These are phyloP conservation scores for Hypsibius dujardini DNA, from an alignment of 1,140 invertebrate species.

Conservation along the genomic window DNA sequence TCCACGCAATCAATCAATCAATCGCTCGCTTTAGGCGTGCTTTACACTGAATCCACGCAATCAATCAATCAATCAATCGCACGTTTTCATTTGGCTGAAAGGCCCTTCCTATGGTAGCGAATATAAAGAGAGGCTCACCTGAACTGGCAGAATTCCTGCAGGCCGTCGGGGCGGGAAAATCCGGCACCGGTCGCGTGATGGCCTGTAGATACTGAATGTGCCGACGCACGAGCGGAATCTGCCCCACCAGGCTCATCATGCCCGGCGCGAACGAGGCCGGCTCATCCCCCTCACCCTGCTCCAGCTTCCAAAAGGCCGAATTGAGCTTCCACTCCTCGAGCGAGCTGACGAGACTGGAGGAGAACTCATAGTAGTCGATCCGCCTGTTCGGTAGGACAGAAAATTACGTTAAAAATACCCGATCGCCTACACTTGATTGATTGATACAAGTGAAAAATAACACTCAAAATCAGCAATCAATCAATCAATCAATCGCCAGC, in stretches of 20 bases:
- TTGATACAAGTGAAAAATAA: too few species aligned
- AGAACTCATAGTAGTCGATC: slow-evolving; percentile 15
- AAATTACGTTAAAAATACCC: too few species aligned
- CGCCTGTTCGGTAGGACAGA: neutral
- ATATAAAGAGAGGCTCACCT: neutral
- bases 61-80: too few species aligned
- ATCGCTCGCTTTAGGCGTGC: too few species aligned
- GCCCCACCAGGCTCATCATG: slow-evolving; percentile 8
- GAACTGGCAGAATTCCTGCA: neutral
- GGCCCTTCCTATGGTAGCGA: too few species aligned
- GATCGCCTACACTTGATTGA: too few species aligned
- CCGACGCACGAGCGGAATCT: neutral
- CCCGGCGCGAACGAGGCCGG: slow-evolving; percentile 10
- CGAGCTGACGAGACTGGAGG: neutral
- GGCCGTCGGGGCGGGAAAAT: neutral
- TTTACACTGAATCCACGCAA: too few species aligned
- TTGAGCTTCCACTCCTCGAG: slow-evolving; percentile 14
- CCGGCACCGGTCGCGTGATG: neutral
- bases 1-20: too few species aligned
- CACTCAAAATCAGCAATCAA: too few species aligned
- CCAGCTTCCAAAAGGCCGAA: slow-evolving; percentile 13
- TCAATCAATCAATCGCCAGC: too few species aligned
- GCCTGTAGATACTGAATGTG: slow-evolving; percentile 13
- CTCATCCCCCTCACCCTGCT: neutral
- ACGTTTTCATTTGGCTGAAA: too few species aligned